A percentile compares a stretch with the other conserved stretches of the same genome.
These are phyloP conservation scores for Pachypanchax playfairii DNA, from an alignment of 2,113 vertebrate species.

Conservation along the genomic window DNA sequence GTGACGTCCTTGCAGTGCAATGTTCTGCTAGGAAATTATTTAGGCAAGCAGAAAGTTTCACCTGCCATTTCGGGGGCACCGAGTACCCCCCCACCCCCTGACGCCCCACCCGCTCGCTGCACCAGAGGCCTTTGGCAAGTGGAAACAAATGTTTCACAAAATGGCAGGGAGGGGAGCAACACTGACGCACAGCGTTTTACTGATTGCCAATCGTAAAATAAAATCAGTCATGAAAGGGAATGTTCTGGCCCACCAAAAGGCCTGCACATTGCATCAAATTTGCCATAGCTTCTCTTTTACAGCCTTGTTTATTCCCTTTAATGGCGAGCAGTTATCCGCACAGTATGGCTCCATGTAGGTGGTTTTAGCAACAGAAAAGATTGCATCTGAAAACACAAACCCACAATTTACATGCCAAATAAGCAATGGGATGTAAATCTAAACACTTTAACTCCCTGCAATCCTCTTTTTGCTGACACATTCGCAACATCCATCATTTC, in stretches of 20 bases:
- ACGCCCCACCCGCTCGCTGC: slow-evolving; percentile 34
- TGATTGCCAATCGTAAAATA: slow-evolving; percentile 91
- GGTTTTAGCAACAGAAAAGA: slow-evolving; percentile 61
- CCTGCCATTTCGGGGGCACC: slow-evolving; percentile 79
- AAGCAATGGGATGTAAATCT: slow-evolving; percentile 80
- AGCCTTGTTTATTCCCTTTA: slow-evolving; percentile 87
- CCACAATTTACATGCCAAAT: slow-evolving; percentile 70
- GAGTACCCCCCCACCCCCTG: slow-evolving; percentile 8
- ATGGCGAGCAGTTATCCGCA: slow-evolving; percentile 76
- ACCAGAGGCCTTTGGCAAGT: slow-evolving; percentile 81
- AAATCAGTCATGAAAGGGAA: slow-evolving; percentile 85
- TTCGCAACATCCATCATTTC: slow-evolving; percentile 44
- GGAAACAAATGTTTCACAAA: slow-evolving; percentile 80
- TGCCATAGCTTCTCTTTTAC: slow-evolving; percentile 81
- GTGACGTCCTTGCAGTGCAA: slow-evolving; percentile 66
- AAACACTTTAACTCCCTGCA: slow-evolving; percentile 74
- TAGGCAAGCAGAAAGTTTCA: slow-evolving; percentile 81
- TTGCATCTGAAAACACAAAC: slow-evolving; percentile 71
- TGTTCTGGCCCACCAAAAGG: slow-evolving; percentile 66
- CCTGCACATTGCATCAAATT: slow-evolving; percentile 80
- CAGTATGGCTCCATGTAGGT: slow-evolving; percentile 72
- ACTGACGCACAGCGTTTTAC: slow-evolving; percentile 82
- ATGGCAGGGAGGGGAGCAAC: slow-evolving; percentile 83
- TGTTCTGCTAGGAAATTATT: slow-evolving; percentile 79
- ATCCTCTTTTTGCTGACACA: slow-evolving; percentile 23